Evolutionary conservation across 2,113 vertebrate genomes (phyloP).

Genomic region (Sinocyclocheilus anophthalmus): DNA sequence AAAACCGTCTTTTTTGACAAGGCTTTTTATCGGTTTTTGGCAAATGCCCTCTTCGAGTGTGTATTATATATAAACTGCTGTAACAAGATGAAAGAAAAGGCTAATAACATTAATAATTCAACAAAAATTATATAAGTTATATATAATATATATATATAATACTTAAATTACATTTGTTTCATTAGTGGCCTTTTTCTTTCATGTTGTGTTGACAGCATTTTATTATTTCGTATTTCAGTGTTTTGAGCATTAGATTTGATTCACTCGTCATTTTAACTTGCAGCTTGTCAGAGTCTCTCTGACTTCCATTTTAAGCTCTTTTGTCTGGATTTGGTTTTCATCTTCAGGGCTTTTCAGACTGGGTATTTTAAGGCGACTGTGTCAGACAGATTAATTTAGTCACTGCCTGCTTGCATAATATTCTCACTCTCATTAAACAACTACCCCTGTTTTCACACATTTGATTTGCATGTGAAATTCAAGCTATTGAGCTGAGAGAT

Average conservation of each 20-base stretch:
- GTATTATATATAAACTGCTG: too few species aligned
- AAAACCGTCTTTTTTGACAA: too few species aligned
- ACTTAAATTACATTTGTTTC: too few species aligned
- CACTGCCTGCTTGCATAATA: constrained; percentile 25
- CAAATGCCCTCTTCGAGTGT: too few species aligned
- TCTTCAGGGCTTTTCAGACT: constrained; percentile 10
- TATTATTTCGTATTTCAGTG: background rate
- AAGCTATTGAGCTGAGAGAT: constrained; percentile 47
- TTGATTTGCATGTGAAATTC: constrained; percentile 53
- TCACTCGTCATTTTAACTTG: background rate
- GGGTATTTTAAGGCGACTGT: constrained; percentile 12
- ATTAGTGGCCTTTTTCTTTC: background rate
- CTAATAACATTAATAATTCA: too few species aligned
- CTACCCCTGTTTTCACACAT: constrained; percentile 51
- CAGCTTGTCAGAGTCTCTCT: constrained; percentile 2
- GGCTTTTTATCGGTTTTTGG: too few species aligned
- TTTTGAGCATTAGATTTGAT: background rate
- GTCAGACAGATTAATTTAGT: constrained; percentile 43
- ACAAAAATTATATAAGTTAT: too few species aligned
- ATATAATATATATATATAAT: too few species aligned
- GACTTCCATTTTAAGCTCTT: constrained; percentile 6
- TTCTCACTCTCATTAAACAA: constrained; percentile 60
- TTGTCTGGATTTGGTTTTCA: constrained; percentile 25
- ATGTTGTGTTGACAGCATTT: background rate
- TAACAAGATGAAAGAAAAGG: too few species aligned